Evolutionary conservation across 2,113 vertebrate genomes (phyloP).

Genomic region (Corythaeola cristata): DNA sequence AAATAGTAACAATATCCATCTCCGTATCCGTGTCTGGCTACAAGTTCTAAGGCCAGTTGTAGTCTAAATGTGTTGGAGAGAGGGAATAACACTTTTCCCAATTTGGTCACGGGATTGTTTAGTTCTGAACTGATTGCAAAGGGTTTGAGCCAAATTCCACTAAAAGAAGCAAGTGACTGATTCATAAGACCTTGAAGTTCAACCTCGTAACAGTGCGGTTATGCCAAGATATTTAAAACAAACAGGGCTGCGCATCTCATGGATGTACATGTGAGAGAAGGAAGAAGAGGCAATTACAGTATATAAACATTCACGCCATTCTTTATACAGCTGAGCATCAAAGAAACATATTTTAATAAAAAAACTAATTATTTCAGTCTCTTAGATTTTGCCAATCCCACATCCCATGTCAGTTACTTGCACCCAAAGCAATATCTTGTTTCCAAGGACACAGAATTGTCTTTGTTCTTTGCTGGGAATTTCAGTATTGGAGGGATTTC

Average conservation of each 20-base stretch:
- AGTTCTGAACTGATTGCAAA: neutral
- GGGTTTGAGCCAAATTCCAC: neutral
- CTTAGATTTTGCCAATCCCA: neutral
- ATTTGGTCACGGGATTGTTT: rapidly evolving
- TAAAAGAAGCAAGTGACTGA: neutral
- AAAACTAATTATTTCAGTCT: constrained; percentile 37
- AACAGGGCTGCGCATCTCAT: neutral
- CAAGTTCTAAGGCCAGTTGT: neutral
- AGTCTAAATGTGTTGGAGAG: neutral
- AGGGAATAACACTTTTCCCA: neutral
- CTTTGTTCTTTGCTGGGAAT: constrained; percentile 38
- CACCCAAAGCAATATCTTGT: constrained; percentile 54
- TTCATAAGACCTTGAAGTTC: neutral
- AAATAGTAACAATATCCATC: neutral
- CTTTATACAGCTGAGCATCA: neutral
- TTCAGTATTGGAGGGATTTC: constrained; percentile 24
- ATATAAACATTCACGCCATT: neutral
- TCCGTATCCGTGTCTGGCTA: neutral
- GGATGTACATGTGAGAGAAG: neutral
- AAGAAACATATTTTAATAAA: constrained; percentile 51
- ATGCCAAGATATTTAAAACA: neutral
- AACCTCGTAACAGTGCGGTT: rapidly evolving
- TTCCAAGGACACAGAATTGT: constrained; percentile 39
- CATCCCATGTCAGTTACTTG: constrained; percentile 40
- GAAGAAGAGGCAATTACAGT: neutral